Percentiles rank a stretch among this genome's conserved stretches.
phyloP scores from a whole-genome alignment of 2,797 vertebrate genomes.

The Merluccius polli region DNA sequence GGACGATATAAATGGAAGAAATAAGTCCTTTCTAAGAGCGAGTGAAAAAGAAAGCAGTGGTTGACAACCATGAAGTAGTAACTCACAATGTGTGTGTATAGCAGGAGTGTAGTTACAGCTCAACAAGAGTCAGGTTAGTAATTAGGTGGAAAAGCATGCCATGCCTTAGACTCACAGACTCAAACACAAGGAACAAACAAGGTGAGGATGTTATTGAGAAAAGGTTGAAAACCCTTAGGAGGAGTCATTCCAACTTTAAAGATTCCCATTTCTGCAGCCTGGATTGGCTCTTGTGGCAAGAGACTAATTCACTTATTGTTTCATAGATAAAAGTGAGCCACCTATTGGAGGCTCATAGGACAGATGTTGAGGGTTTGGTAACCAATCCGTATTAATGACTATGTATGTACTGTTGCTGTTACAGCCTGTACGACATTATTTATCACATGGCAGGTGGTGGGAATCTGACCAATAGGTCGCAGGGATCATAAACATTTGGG shows the following conservation, averaged over 20 bases:
- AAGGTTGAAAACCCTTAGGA: not conserved
- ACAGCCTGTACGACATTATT: not conserved
- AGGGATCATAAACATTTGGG: not conserved
- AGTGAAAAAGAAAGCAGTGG: slow-evolving; percentile 21
- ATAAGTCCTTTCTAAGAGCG: slow-evolving; percentile 1
- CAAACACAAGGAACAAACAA: slow-evolving; percentile 8
- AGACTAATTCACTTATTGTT: not conserved
- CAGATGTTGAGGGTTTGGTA: not conserved
- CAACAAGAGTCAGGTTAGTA: slow-evolving; percentile 41
- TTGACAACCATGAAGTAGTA: slow-evolving; percentile 21
- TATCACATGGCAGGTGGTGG: not conserved
- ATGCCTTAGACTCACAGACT: slow-evolving; percentile 8
- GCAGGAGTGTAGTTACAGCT: slow-evolving; percentile 28
- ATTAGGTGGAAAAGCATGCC: slow-evolving; percentile 48
- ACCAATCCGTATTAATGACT: not conserved
- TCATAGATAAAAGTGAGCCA: not conserved
- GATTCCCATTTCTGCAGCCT: not conserved
- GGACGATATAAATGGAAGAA: not conserved
- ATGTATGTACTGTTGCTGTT: not conserved
- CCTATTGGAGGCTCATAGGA: not conserved
- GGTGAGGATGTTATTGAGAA: not conserved
- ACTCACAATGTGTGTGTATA: slow-evolving; percentile 12
- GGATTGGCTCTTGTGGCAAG: not conserved
- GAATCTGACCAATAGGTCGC: not conserved
- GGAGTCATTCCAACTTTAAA: not conserved